These are phyloP conservation scores for Apotomis turbidana DNA, from an alignment of 2,888 invertebrate genomes.

Conservation along the genomic window DNA sequence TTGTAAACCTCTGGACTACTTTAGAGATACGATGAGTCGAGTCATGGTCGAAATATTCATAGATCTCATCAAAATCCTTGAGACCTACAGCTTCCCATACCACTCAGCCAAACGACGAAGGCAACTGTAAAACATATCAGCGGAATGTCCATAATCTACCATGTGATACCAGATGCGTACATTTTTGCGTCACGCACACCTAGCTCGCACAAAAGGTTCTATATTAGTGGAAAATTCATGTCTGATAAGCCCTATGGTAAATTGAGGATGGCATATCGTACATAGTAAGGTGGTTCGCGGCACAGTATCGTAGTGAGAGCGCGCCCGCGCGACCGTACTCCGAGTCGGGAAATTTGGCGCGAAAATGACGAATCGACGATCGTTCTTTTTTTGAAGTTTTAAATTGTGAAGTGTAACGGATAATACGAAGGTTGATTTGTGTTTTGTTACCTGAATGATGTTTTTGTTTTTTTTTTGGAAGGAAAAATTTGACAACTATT, in stretches of 20 bases:
- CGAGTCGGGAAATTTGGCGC: slow-evolving; percentile 78
- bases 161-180: slow-evolving; percentile 56
- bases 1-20: too few relatives aligned
- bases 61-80: neutral
- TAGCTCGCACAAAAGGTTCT: neutral
- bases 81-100: slow-evolving; percentile 1
- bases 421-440: slow-evolving; percentile 30
- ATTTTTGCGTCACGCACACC: slow-evolving; percentile 72
- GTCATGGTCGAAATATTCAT: neutral
- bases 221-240: neutral
- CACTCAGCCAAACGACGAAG: slow-evolving; percentile 12
- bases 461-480: slow-evolving; percentile 42
- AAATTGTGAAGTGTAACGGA: slow-evolving; percentile 28
- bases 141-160: slow-evolving; percentile 32
- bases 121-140: slow-evolving; percentile 37
- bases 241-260: neutral
- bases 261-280: slow-evolving; percentile 48
- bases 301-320: slow-evolving; percentile 71
- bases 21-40: neutral
- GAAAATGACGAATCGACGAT: slow-evolving; percentile 76
- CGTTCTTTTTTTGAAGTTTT: slow-evolving; percentile 56
- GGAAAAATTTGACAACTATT: neutral
- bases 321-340: slow-evolving; percentile 64
- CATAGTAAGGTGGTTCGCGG: slow-evolving; percentile 65
- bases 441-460: slow-evolving; percentile 43